Evolutionary conservation across 2,888 invertebrate genomes (phyloP).

Genomic region (Drosophila dives): DNA sequence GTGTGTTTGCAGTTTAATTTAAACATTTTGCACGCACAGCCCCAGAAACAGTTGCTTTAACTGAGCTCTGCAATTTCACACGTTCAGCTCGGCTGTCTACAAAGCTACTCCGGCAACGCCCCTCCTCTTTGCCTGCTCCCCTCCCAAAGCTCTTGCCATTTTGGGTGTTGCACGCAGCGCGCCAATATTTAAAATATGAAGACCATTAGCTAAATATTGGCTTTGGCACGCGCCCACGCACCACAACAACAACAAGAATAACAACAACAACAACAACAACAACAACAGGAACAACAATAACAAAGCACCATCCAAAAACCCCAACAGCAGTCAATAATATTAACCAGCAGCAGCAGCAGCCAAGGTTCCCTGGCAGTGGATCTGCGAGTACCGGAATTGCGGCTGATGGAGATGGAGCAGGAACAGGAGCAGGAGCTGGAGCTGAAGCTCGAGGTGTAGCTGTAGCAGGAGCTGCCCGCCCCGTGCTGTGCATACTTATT

Average conservation of each 20-base stretch:
- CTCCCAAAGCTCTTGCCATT: background rate
- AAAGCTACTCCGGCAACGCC: slow-evolving; percentile 8
- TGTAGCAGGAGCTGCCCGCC: slow-evolving; percentile 39
- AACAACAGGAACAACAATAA: slow-evolving; percentile 17
- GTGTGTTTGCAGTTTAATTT: slow-evolving; percentile 64
- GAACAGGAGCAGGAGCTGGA: background rate
- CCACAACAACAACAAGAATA: slow-evolving; percentile 27
- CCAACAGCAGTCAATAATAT: slow-evolving; percentile 74
- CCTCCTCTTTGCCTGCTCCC: background rate
- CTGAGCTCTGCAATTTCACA: slow-evolving; percentile 46
- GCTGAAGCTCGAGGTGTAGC: slow-evolving; percentile 1
- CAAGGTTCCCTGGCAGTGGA: slow-evolving; percentile 33
- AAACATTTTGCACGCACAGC: slow-evolving; percentile 63
- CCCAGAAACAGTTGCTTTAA: slow-evolving; percentile 42
- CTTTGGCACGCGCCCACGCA: slow-evolving; percentile 76
- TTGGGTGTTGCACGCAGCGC: slow-evolving; percentile 37
- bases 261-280: slow-evolving; percentile 19
- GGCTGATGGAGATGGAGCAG: slow-evolving; percentile 1
- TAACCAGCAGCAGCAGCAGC: slow-evolving; percentile 61
- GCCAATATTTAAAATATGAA: slow-evolving; percentile 80
- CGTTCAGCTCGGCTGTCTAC: slow-evolving; percentile 25
- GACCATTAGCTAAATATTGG: slow-evolving; percentile 80
- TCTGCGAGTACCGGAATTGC: slow-evolving; percentile 17
- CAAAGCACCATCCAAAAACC: background rate
- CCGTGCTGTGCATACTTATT: slow-evolving; percentile 80